A percentile compares a stretch with the other conserved stretches of the same genome.
Evolutionary conservation across 2,797 vertebrate species (phyloP).

Genomic region (Toxotes lorentzi): DNA sequence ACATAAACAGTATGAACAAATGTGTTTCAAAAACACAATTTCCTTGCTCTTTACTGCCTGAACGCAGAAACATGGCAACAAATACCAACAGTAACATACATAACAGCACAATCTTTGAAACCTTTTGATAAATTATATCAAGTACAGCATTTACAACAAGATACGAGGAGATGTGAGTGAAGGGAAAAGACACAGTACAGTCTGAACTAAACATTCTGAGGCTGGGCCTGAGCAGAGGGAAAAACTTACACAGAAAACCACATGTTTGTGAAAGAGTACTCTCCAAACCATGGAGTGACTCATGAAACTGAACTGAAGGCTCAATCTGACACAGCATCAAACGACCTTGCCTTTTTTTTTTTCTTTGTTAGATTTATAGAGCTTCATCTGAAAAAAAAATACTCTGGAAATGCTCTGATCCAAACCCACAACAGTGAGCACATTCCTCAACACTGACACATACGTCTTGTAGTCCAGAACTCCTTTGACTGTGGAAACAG

Average conservation of each 20-base stretch:
- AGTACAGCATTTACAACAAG: constrained; percentile 25
- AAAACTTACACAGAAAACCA: constrained; percentile 70
- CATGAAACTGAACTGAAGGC: constrained; percentile 50
- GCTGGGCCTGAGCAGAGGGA: constrained; percentile 54
- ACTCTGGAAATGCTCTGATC: constrained; percentile 22
- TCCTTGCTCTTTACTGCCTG: constrained; percentile 2
- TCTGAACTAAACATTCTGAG: constrained; percentile 20
- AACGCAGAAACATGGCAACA: background rate
- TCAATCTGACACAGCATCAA: constrained; percentile 15
- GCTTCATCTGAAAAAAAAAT: constrained; percentile 9
- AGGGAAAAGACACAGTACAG: constrained; percentile 5
- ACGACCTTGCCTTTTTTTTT: background rate
- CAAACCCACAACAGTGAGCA: constrained; percentile 15
- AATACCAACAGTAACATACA: constrained; percentile 15
- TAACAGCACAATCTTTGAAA: constrained; percentile 24
- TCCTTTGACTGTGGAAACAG: constrained; percentile 3
- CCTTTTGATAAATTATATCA: constrained; percentile 49
- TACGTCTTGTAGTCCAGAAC: background rate
- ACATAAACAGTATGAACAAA: constrained; percentile 25
- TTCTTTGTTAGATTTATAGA: constrained; percentile 3
- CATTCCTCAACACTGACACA: constrained; percentile 49
- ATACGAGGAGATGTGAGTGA: background rate
- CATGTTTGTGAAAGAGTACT: constrained; percentile 55
- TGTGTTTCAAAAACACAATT: constrained; percentile 35
- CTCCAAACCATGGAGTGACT: constrained; percentile 63